These are phyloP conservation scores for Rhinolophus ferrumequinum DNA, from an alignment of 2,113 vertebrate genomes.

Conservation along the genomic window DNA sequence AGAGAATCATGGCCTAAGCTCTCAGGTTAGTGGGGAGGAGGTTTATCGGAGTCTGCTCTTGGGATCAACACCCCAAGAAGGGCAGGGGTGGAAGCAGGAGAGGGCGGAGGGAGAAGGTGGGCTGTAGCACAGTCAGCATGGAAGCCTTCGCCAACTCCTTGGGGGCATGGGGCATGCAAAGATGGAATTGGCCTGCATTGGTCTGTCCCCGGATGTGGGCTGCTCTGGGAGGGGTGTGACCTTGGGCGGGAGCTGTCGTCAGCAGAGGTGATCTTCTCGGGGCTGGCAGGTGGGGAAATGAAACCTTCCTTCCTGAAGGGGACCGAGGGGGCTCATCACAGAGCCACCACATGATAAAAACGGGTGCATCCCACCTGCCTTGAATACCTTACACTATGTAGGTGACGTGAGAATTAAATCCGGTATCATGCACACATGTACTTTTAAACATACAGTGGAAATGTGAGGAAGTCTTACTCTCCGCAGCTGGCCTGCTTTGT, in stretches of 20 bases:
- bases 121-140: rapidly evolving
- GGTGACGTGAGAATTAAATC: not conserved
- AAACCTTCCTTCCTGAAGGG: not conserved
- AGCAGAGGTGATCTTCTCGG: not conserved
- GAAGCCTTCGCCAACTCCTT: not conserved
- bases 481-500: not conserved
- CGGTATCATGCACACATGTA: rapidly evolving
- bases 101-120: not conserved
- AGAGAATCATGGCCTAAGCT: not conserved
- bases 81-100: not conserved
- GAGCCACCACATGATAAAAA: not conserved
- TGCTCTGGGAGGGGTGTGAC: not conserved
- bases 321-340: not conserved
- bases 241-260: not conserved
- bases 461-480: too few species aligned
- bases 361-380: not conserved
- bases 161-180: not conserved
- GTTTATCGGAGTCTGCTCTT: not conserved
- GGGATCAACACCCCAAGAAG: not conserved
- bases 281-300: not conserved
- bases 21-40: not conserved
- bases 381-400: rapidly evolving
- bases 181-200: not conserved
- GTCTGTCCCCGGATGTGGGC: not conserved
- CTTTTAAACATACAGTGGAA: not conserved